Evolutionary conservation across 2,113 vertebrate species (phyloP), one percentile per base, ranked within the genome.

Genomic region (Lepus timidus): DNA sequence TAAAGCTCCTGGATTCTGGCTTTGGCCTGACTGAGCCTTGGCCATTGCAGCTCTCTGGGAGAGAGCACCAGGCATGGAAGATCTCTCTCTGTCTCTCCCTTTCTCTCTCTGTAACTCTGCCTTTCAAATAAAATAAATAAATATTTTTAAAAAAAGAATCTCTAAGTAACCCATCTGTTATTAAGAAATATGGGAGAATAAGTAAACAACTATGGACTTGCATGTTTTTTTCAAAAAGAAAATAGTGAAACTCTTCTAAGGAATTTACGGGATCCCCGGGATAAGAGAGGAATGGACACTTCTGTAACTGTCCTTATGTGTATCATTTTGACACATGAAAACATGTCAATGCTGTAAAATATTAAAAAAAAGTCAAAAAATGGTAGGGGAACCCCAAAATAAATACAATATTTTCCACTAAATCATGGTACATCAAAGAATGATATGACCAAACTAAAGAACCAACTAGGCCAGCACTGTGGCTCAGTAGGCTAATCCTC

Each of bases 201-300:
- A 87, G 10, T 51, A 90, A 78, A 67, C 20, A 76, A 36, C 25
- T 29, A 25, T 13, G 1, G 70, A 73, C 58, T 22, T 93, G 1
- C 19, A 90, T 85, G n/a, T 25, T 78, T 94, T 68, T 52, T 7
- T 12, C 82, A 76, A 33, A 83, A 86, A 92, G 82, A 27, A 67
- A 88, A 78, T 1, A 49, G 1, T 58, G 23, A 49, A 81, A 76
- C 23, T 81, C 33, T 5, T 79, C 1, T 27, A 73, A 70, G 29
- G 79, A 29, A 58, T 12, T 10, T 70, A n/a, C 68, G 17, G 17
- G 9, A 4, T 49, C 13, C 16, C 76, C 55, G 10, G 44, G 23
- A 23, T 22, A 27, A 12, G 2, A 6, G 33, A 58, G 10, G 25
- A n/a, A 82, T 22, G 22, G n/a, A 81, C 1, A 84, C 3, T 3